Base-by-base conservation (phyloP, 2,888 invertebrate species). In the Tiliacea aurago region DNA sequence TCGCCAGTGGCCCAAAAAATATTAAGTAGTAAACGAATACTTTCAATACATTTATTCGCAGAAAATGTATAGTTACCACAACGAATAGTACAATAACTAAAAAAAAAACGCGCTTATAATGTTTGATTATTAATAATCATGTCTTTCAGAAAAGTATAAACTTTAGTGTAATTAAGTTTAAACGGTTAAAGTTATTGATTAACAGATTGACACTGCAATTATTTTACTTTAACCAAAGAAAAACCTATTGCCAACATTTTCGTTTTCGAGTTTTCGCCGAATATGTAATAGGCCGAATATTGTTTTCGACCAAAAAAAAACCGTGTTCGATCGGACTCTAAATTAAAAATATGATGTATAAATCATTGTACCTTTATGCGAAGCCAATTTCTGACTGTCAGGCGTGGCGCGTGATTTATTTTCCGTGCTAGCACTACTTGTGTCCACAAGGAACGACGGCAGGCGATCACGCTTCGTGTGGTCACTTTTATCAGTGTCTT, bases 351-450 rank as follows among this genome's bases (percentile, higher is more conserved):
- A 20, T n/a, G 47, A 33, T 33, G 15, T 47, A n/a, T 41, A 68
- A 47, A 49, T 33, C 2, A 20, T 15, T 53, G n/a, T 67, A 92
- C 93, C 91, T 91, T 88, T 92, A 68, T 88, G 88, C 9, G 87
- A 88, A 15, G 90, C 78, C 7, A 90, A 68, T 73, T 91, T 92
- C 68, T 92, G 92, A 73, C 92, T 93, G 69, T 95, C 95, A 4
- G 94, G 94, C 41, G 95, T 94, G 33, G 92, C 91, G 11, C 92
- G 91, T 43, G 93, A 91, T 76, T 93, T 94, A 73, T 92, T 93
- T 66, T 94, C 94, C 0, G 88, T 88, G 73, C 94, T 94, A 15
- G 92, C 91, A 80, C 89, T 89, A 78, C 92, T 93, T 3, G 92
- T 89, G 58, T 95, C 95, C 0, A 86, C 90, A 13, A 92, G 83